These are phyloP conservation scores for Catocala nupta DNA, from an alignment of 2,888 invertebrate species.

Conservation along the genomic window DNA sequence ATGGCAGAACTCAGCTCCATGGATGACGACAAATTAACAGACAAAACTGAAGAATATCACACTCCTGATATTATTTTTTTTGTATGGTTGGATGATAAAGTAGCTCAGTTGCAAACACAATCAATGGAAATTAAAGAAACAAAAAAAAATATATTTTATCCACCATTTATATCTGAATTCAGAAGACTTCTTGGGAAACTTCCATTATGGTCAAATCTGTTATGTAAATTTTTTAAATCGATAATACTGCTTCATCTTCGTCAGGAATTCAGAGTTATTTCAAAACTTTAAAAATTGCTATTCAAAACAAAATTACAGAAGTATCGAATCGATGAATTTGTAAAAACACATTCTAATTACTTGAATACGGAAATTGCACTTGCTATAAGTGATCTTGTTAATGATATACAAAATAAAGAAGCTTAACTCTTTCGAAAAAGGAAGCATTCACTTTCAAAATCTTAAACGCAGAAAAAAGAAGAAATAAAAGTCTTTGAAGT, in stretches of 20 bases:
- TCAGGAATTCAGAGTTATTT: conserved; percentile 1
- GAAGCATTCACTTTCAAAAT: not conserved
- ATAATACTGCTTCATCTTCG: not conserved
- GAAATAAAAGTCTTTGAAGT: not conserved
- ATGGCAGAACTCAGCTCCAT: not conserved
- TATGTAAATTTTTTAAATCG: not conserved
- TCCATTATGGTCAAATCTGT: conserved; percentile 1
- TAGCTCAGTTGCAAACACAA: conserved; percentile 1
- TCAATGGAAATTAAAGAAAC: not conserved
- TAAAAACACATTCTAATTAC: conserved; percentile 1
- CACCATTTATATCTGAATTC: conserved; percentile 5
- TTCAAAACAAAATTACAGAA: conserved; percentile 3
- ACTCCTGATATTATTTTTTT: conserved; percentile 8
- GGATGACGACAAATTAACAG: not conserved
- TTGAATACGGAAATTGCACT: conserved; percentile 1
- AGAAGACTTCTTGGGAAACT: conserved; percentile 8
- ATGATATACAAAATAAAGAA: conserved; percentile 2
- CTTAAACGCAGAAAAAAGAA: not conserved
- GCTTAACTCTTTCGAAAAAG: not conserved
- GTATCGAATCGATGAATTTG: conserved; percentile 1
- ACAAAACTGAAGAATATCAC: conserved; percentile 5
- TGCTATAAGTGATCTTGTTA: not conserved
- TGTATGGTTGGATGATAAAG: conserved; percentile 4
- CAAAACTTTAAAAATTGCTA: conserved; percentile 1
- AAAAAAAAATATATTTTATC: not conserved